Base-by-base conservation (phyloP, 1,140 invertebrate genomes). In the Drosophila bipectinata region DNA sequence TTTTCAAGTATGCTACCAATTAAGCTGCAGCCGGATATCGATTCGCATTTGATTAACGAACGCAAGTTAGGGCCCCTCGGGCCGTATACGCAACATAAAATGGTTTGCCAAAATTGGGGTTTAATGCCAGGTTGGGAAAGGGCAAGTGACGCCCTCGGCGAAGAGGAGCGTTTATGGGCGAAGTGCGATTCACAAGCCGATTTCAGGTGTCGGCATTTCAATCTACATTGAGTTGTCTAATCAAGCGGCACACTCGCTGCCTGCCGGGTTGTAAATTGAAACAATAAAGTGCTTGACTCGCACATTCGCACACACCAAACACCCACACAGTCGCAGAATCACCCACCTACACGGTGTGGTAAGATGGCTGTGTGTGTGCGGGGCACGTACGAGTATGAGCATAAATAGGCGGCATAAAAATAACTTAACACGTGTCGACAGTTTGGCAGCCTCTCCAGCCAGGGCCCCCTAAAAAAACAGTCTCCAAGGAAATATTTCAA, bases 401-500 rank as follows among this genome's bases (percentile, higher is more conserved):
- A 88, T 88, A 88, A 88, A 88, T 87, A 88, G 83, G 76, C 82
- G 71, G 83, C 83, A 88, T 88, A 88, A 88, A 88, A 88, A 88
- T 88, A 88, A 88, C 83, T 88, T 83, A 88, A 88, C 83, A 88
- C 83, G 83, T 88, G 83, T 88, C 83, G 83, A 88, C 83, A 88
- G 67, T 83, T 79, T 88, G 83, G 80, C 72, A 68, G 82, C 60
- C 61, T 55, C 74, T 71, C 62, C 60, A 18, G 54, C 49, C 48
- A 34, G 68, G 49, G 61, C 28, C 63, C 30, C 49, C 18, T 32
- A 49, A 41, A 59, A 60, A 60, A 61, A 41, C 9, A 54, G 15
- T 60, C 62, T 73, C 59, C 24, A 64, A 79, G 77, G 66, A 84
- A 84, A 84, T 83, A 84, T 83, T 66, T 84, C 39, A 83, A 84